Base-by-base conservation (phyloP, 2,888 invertebrate species). In the Coelinius sp. region DNA sequence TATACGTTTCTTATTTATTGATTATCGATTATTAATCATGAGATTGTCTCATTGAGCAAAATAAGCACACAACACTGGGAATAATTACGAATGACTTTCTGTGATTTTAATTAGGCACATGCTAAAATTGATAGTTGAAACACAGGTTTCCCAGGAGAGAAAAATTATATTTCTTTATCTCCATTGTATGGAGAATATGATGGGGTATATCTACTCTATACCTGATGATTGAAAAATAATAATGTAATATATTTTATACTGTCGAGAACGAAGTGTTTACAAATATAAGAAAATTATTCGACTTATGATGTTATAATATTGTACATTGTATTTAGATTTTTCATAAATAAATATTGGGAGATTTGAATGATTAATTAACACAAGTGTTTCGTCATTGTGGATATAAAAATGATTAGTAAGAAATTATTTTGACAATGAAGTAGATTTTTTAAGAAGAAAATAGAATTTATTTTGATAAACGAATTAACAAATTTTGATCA, bases 231-330 rank as follows among this genome's bases (percentile, higher is more conserved):
- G 7, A 41, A 22, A 8, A 63, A 35, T 82, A 74, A 85, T 82
- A 85, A 84, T 84, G 84, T 85, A 85, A 85, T 85, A 85, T 85
- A 85, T 85, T 82, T 85, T 85, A 81, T 85, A 84, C 82, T 78
- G 76, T 76, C 79, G 78, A 63, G 38, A 74, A 38, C 46, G 56
- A 73, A 56, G 53, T 65, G 49, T 70, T 56, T 75, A 69, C 73
- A 65, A 66, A 72, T 63, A 59, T 68, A 79, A 76, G 73, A 81
- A 79, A 78, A 17, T 25, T n/a, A n/a, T n/a, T 63, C 24, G 24
- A 41, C 12, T 46, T 63, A 12, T 66, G 35, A 66, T 35, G 66
- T 62, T 71, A 62, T 62, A 31, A 62, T 49, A 65, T 70, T 70
- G 27, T 35, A 27, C 46, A 65, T 14, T 65, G 27, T 65, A 56